Evolutionary conservation across 1,140 invertebrate species (phyloP), one percentile per base, ranked within the genome.

Genomic region (Gryon sp.): DNA sequence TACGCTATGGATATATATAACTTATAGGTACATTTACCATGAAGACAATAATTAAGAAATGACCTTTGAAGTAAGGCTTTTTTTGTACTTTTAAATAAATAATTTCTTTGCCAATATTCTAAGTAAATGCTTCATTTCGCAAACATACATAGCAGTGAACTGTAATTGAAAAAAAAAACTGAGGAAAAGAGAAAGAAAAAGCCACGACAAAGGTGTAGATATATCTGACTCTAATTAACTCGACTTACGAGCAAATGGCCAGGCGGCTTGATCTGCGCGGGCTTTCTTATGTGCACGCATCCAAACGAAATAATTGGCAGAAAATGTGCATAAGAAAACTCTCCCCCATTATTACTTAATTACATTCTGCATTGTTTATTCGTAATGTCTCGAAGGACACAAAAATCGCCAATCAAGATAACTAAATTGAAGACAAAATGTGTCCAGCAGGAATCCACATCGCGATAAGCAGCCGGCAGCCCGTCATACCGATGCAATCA

Each of bases 191-290:
- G 18, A 16, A 16, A 16, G 12, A 11, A 8, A 22, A 18, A 55
- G 14, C 22, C 16, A 43, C 11, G 46, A 24, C 18, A 15, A 52
- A 57, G 48, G 32, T 11, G 30, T n/a, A 38, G 19, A 45, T 57
- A 24, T 38, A 28, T 68, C 40, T 40, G 52, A 46, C 32, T 53
- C 62, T 66, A 68, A 68, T 68, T 68, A 68, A 53, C 62, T 45
- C 36, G 28, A 65, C 38, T 53, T 52, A 52, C 59, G 36, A 63
- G 59, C 22, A 6, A 48, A 30, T 19, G 28, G n/a, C n/a, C 60
- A 28, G 28, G 46, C 8, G 11, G 7, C 16, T 7, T 52, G 46
- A 41, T 52, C 36, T 36, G 43, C 60, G 46, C 40, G 55, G 55
- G 26, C 45, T 59, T 59, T 34, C 55, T 45, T 11, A n/a, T n/a